A percentile compares a stretch with the other conserved stretches of the same genome.
Evolutionary conservation across 2,797 vertebrate species (phyloP).

Genomic region (Periophthalmus magnuspinnatus): DNA sequence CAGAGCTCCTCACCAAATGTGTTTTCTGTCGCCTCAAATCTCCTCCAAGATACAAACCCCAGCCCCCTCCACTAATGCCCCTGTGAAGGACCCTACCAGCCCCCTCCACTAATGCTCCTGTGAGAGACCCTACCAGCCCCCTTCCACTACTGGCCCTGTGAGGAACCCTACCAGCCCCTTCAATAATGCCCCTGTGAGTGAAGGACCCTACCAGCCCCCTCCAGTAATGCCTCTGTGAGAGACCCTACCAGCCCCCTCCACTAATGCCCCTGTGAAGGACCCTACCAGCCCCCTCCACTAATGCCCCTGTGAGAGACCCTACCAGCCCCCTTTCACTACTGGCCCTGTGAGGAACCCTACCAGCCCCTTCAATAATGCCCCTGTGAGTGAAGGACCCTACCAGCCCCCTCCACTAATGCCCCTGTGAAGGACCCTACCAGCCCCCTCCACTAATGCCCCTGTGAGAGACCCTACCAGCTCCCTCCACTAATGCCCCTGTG

Average conservation of each 20-base stretch:
- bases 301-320: too few species aligned
- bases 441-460: conserved; percentile 24
- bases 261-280: conserved; percentile 18
- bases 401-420: too few species aligned
- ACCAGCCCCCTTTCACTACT: background rate
- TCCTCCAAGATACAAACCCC: conserved; percentile 16
- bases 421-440: too few species aligned
- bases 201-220: too few species aligned
- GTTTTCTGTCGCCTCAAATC: conserved; percentile 72
- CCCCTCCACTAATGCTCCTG: too few species aligned
- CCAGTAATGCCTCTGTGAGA: too few species aligned
- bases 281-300: background rate
- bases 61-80: conserved; percentile 24
- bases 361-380: too few species aligned
- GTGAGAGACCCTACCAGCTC: background rate
- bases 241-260: background rate
- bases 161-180: background rate
- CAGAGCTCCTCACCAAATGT: conserved; percentile 56
- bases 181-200: too few species aligned
- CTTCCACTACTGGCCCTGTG: conserved; percentile 4
- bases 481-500: too few species aligned
- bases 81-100: background rate
- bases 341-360: conserved; percentile 5
- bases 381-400: too few species aligned
- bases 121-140: background rate